A percentile compares a stretch with the other conserved stretches of the same genome.
phyloP scores from a whole-genome alignment of 2,888 invertebrate genomes.

The Caenorhabditis auriculariae region DNA sequence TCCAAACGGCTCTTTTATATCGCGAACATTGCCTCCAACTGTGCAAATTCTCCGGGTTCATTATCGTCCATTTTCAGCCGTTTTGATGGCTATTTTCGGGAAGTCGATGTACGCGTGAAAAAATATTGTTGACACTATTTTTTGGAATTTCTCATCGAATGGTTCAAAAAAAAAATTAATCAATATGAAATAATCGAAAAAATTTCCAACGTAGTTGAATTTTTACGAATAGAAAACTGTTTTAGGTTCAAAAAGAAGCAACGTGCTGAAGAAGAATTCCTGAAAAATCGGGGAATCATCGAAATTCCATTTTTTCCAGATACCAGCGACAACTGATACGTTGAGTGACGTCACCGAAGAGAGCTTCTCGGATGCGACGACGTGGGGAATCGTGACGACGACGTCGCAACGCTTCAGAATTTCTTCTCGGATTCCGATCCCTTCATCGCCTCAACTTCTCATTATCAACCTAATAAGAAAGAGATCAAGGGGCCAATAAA shows the following conservation, averaged over 20 bases:
- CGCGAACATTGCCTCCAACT: too few relatives aligned
- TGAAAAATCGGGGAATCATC: conserved; percentile 5
- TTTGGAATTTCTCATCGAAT: too few relatives aligned
- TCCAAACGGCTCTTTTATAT: too few relatives aligned
- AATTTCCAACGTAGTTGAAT: not conserved
- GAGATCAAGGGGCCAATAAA: not conserved
- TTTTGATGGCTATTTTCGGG: too few relatives aligned
- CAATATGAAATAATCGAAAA: not conserved
- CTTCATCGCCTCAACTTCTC: conserved; percentile 18
- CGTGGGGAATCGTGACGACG: conserved; percentile 15
- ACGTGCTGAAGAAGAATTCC: conserved; percentile 25
- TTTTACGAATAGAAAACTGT: not conserved
- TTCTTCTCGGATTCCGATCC: conserved; percentile 14
- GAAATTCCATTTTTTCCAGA: too few relatives aligned
- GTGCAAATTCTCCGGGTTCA: too few relatives aligned
- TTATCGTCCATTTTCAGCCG: too few relatives aligned
- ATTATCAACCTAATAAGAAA: not conserved
- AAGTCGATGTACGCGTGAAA: too few relatives aligned
- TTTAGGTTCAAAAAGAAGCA: conserved; percentile 1
- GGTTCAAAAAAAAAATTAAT: not conserved
- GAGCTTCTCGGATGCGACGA: not conserved
- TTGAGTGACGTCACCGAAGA: conserved; percentile 28
- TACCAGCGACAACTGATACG: conserved; percentile 35
- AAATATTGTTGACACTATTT: not conserved
- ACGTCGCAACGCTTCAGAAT: conserved; percentile 21